phyloP scores from a whole-genome alignment of 1,140 invertebrate genomes.

The Aethina tumida region DNA sequence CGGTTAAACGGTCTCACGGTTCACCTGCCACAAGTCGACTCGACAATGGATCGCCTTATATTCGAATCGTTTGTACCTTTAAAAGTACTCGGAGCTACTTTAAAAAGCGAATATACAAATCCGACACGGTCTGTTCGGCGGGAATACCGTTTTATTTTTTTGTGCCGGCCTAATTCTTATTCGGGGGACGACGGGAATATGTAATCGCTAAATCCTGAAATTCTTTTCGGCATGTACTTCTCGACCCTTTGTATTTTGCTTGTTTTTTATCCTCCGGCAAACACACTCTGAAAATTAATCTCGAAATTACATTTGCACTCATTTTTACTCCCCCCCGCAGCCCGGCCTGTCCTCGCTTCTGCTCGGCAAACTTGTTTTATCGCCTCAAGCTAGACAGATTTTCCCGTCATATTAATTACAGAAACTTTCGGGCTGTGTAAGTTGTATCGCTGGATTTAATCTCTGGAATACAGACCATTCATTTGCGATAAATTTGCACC shows the following conservation, averaged over 20 bases:
- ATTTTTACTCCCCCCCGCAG: constrained; percentile 14
- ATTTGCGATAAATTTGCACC: too few relatives aligned
- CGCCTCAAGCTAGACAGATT: constrained; percentile 22
- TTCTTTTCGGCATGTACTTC: constrained; percentile 4
- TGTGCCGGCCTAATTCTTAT: too few relatives aligned
- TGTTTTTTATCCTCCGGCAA: constrained; percentile 14
- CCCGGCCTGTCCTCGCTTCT: constrained; percentile 18
- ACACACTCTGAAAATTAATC: constrained; percentile 16
- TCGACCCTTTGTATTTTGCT: constrained; percentile 12
- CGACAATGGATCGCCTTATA: constrained; percentile 21
- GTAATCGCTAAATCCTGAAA: too few relatives aligned
- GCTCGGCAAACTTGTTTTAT: constrained; percentile 22
- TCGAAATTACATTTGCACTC: constrained; percentile 20
- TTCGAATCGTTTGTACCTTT: constrained; percentile 16
- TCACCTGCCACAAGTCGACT: constrained; percentile 19
- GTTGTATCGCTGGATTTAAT: constrained; percentile 10
- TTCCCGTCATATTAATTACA: constrained; percentile 25
- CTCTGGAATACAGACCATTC: too few relatives aligned
- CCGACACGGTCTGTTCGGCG: too few relatives aligned
- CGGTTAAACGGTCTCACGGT: constrained; percentile 22
- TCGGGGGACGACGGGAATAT: too few relatives aligned
- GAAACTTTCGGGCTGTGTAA: constrained; percentile 14
- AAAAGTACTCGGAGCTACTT: constrained; percentile 23
- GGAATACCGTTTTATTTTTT: too few relatives aligned
- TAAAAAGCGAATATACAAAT: constrained; percentile 14